Conservation (phyloP, 2,113 vertebrate species). For the Acanthisitta chloris region DNA sequence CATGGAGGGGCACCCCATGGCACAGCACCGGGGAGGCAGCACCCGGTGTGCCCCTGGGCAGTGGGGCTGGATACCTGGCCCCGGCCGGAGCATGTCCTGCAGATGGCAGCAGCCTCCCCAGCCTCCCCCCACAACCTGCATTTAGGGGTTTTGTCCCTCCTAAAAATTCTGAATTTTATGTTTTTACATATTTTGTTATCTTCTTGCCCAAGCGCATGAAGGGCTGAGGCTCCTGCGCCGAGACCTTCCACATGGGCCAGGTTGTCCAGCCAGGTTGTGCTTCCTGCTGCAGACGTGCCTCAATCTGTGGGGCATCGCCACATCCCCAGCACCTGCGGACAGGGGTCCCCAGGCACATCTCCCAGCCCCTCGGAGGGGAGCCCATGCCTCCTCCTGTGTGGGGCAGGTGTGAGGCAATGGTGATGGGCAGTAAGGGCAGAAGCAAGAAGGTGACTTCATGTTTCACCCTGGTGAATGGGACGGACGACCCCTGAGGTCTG, state of each 20-base stretch:
- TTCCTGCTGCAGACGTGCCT: background rate
- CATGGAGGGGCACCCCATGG: background rate
- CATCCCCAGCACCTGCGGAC: background rate
- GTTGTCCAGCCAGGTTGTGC: rapidly evolving
- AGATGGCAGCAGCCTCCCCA: background rate
- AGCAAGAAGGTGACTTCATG: background rate
- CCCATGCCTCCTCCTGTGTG: rapidly evolving
- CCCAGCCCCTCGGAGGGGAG: background rate
- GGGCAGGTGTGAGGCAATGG: rapidly evolving
- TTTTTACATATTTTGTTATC: background rate
- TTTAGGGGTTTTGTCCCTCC: background rate
- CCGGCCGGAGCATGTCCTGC: background rate
- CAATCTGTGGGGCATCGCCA: rapidly evolving
- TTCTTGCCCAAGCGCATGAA: rapidly evolving
- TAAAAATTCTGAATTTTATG: background rate
- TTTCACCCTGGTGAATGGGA: background rate
- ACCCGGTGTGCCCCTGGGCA: background rate
- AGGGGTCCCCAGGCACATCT: background rate
- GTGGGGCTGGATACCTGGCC: background rate
- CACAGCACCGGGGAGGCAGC: background rate
- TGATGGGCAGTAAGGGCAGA: background rate
- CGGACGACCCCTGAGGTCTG: background rate
- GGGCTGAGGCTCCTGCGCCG: background rate
- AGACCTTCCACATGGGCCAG: background rate
- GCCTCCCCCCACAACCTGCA: background rate